Evolutionary conservation across 2,797 vertebrate genomes (phyloP).

Genomic region (Anas flavirostris): DNA sequence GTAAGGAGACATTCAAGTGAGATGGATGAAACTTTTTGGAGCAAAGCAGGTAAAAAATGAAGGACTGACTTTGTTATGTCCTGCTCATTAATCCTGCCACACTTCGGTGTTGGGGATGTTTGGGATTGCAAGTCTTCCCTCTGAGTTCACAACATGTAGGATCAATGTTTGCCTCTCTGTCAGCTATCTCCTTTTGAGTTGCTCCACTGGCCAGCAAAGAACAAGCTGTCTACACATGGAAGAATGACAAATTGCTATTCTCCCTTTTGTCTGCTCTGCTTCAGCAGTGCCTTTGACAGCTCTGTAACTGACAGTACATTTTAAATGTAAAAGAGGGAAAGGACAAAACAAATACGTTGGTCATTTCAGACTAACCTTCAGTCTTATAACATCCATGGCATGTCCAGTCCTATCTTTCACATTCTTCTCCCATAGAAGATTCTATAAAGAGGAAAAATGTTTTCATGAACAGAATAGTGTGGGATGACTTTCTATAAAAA

Average conservation of each 20-base stretch:
- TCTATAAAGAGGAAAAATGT: conserved; percentile 76
- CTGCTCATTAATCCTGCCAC: background rate
- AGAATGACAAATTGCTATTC: background rate
- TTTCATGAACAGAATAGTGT: conserved; percentile 5
- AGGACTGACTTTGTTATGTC: background rate
- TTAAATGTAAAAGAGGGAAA: background rate
- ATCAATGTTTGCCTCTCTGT: background rate
- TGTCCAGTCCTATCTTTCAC: conserved; percentile 84
- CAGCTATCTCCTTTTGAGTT: background rate
- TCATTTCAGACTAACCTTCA: conserved; percentile 83
- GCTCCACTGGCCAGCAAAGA: background rate
- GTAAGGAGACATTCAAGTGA: background rate
- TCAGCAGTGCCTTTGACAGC: background rate
- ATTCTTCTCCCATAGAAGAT: conserved; percentile 94
- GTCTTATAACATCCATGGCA: conserved; percentile 90
- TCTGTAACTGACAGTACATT: background rate
- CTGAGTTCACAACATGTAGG: background rate
- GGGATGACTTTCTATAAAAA: background rate
- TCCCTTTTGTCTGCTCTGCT: background rate
- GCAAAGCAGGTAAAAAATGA: background rate
- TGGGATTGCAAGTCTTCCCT: background rate
- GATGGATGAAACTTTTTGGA: background rate
- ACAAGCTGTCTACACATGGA: background rate
- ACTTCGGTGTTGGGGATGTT: background rate
- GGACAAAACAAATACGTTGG: background rate